Evolutionary conservation across 1,140 invertebrate genomes (phyloP).

Genomic region (Trichonephila clavipes): DNA sequence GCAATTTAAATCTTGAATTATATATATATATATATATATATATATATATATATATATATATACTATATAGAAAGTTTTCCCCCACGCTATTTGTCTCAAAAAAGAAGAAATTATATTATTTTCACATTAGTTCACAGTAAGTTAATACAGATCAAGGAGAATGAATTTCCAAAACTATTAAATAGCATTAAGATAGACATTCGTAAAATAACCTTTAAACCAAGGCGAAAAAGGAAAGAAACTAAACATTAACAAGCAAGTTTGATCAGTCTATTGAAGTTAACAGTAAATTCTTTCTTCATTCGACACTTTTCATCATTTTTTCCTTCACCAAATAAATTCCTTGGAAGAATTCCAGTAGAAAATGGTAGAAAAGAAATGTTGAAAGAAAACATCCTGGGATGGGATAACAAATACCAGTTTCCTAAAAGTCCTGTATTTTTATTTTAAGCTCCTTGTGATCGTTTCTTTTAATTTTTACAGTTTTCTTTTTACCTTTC

Average conservation of each 20-base stretch:
- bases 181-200: background rate
- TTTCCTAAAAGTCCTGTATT: conserved; percentile 19
- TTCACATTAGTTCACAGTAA: background rate
- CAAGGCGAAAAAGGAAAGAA: background rate
- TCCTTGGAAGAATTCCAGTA: conserved; percentile 31
- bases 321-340: conserved; percentile 6
- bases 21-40: no score
- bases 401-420: conserved; percentile 28
- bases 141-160: background rate
- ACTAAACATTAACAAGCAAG: background rate
- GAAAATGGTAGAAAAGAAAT: background rate
- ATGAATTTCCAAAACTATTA: background rate
- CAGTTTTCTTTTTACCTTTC: background rate
- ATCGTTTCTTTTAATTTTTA: background rate
- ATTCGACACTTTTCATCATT: background rate
- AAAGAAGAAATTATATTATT: no score
- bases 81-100: no score
- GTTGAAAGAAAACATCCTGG: conserved; percentile 10
- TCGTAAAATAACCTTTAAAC: background rate
- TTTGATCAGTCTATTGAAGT: background rate
- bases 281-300: conserved; percentile 14
- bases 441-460: background rate
- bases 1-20: no score
- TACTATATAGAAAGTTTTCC: no score
- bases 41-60: no score